Percentiles rank a stretch among this genome's conserved stretches.
Evolutionary conservation across 1,140 invertebrate genomes (phyloP).

Genomic region (Gonioctena quinquepunctata): DNA sequence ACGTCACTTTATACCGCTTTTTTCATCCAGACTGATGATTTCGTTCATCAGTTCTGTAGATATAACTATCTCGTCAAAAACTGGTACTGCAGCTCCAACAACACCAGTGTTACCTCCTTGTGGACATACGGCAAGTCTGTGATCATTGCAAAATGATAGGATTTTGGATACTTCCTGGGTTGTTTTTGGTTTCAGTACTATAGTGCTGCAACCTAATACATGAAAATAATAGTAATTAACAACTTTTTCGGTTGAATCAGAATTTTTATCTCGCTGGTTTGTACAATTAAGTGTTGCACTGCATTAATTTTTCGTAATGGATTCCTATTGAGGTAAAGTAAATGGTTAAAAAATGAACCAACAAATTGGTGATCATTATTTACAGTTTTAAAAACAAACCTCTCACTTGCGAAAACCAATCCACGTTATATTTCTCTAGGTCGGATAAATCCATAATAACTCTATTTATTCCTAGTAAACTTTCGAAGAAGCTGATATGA

Average conservation of each 20-base stretch:
- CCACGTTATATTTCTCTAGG: slow-evolving; percentile 83
- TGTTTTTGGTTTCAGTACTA: slow-evolving; percentile 80
- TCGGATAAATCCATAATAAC: slow-evolving; percentile 79
- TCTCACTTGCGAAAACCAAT: slow-evolving; percentile 88
- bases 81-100: slow-evolving; percentile 90
- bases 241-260: too few species aligned
- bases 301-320: too few species aligned
- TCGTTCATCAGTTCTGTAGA: slow-evolving; percentile 86
- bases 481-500: slow-evolving; percentile 77
- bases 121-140: slow-evolving; percentile 86
- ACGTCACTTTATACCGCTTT: slow-evolving; percentile 14
- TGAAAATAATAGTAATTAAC: too few species aligned
- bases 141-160: slow-evolving; percentile 82
- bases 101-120: slow-evolving; percentile 95
- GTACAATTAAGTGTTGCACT: too few species aligned
- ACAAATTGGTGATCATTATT: background rate
- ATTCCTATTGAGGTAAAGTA: too few species aligned
- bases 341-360: too few species aligned
- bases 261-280: too few species aligned
- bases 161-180: slow-evolving; percentile 88
- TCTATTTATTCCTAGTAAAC: slow-evolving; percentile 69
- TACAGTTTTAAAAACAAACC: slow-evolving; percentile 61
- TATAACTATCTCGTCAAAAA: slow-evolving; percentile 96
- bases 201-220: slow-evolving; percentile 72
- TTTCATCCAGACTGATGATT: slow-evolving; percentile 80